Conservation (phyloP, 2,888 invertebrate genomes). For the Cosmia pyralina region DNA sequence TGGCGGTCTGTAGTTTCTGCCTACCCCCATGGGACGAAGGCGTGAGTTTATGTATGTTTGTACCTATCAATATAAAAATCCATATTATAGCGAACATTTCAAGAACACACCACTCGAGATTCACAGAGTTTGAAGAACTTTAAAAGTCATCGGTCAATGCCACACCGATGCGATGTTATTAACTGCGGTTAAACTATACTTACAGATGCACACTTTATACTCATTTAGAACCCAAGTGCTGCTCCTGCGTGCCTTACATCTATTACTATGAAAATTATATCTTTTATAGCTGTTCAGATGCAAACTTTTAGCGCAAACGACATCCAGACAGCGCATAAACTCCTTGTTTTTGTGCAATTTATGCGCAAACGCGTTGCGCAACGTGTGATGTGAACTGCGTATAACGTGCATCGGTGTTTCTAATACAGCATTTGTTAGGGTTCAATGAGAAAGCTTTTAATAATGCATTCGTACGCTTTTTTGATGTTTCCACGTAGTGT, state of each 20-base stretch:
- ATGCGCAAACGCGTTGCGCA: slow-evolving; percentile 42
- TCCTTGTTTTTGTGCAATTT: slow-evolving; percentile 57
- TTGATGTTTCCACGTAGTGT: not conserved
- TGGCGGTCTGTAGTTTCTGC: too few species aligned
- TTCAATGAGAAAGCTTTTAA: slow-evolving; percentile 34
- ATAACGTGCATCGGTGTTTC: slow-evolving; percentile 31
- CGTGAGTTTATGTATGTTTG: too few species aligned
- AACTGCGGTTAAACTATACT: slow-evolving; percentile 26
- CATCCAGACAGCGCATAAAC: slow-evolving; percentile 24
- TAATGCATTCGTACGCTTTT: not conserved
- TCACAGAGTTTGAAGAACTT: slow-evolving; percentile 32
- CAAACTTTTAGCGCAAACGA: slow-evolving; percentile 46
- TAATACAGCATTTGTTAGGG: slow-evolving; percentile 33
- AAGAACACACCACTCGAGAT: slow-evolving; percentile 31
- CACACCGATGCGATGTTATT: slow-evolving; percentile 37
- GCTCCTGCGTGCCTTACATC: slow-evolving; percentile 29
- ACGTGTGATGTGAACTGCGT: slow-evolving; percentile 55
- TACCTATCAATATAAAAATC: not conserved
- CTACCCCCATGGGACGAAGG: too few species aligned
- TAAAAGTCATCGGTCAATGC: slow-evolving; percentile 59
- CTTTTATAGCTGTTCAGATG: slow-evolving; percentile 16
- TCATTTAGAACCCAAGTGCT: slow-evolving; percentile 40
- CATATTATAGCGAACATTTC: slow-evolving; percentile 9
- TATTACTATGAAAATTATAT: slow-evolving; percentile 44
- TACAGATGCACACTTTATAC: slow-evolving; percentile 31